phyloP scores from a whole-genome alignment of 35 echinoderm and acorn worm species.

The Lytechinus pictus region DNA sequence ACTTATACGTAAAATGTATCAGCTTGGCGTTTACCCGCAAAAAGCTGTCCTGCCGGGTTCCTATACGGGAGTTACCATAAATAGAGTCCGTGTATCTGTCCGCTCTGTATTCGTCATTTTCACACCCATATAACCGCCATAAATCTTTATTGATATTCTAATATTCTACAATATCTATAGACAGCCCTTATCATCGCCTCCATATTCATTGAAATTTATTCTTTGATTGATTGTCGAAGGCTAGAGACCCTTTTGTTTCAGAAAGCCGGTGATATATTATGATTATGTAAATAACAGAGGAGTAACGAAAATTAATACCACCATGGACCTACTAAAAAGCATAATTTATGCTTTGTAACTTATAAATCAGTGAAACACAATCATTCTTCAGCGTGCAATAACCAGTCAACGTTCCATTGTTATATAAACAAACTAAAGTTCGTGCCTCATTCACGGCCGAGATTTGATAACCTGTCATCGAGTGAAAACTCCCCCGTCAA shows the following conservation, averaged over 20 bases:
- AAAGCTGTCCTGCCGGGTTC: too few species aligned
- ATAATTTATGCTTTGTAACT: not conserved
- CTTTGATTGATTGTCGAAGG: not conserved
- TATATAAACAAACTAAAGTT: not conserved
- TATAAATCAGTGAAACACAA: not conserved
- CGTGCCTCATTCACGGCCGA: not conserved
- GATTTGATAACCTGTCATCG: slow-evolving; percentile 32
- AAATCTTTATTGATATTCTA: too few species aligned
- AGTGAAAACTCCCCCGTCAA: not conserved
- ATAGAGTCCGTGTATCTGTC: too few species aligned
- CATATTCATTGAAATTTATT: not conserved
- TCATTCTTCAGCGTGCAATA: not conserved
- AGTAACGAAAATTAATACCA: not conserved
- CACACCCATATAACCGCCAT: too few species aligned
- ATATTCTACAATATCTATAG: too few species aligned
- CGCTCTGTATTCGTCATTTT: too few species aligned
- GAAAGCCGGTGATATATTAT: not conserved
- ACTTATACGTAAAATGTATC: too few species aligned
- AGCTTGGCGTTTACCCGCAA: too few species aligned
- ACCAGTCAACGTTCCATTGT: slow-evolving; percentile 1
- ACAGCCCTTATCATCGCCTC: not conserved
- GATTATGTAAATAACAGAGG: not conserved
- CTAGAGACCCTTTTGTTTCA: not conserved
- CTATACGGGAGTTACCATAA: too few species aligned
- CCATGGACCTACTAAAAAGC: not conserved